Conservation (phyloP, 2,113 vertebrate genomes). For the Paramormyrops kingsleyae region DNA sequence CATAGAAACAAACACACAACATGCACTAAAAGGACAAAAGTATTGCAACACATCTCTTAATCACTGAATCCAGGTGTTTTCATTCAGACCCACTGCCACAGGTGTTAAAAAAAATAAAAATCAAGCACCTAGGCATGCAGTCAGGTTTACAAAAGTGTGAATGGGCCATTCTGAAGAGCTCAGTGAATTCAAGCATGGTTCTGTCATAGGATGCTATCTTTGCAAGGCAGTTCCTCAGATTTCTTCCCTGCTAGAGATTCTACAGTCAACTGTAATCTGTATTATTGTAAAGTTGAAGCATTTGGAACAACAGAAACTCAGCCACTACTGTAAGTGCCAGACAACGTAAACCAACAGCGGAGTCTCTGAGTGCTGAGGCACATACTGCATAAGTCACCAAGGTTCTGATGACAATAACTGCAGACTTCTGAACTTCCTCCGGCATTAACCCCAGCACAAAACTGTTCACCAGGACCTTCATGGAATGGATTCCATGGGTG, state of each 20-base stretch:
- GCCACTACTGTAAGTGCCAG: neutral
- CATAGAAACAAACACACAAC: neutral
- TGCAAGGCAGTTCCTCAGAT: too few species aligned
- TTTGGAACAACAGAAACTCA: neutral
- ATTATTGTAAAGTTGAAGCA: neutral
- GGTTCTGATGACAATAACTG: too few species aligned
- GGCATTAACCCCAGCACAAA: neutral
- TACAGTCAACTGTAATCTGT: neutral
- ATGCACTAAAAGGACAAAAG: neutral
- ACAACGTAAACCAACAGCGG: too few species aligned
- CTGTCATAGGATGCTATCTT: neutral
- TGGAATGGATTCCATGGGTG: neutral
- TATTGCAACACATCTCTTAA: neutral
- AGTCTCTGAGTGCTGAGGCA: too few species aligned
- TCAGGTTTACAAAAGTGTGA: neutral
- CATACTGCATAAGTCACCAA: too few species aligned
- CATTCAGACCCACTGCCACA: neutral
- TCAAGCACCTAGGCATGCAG: neutral
- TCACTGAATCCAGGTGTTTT: neutral
- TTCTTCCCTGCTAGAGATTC: neutral
- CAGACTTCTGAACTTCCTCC: neutral
- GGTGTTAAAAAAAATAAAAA: neutral
- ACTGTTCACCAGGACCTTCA: neutral
- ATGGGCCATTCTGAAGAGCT: neutral
- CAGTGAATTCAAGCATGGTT: neutral